A percentile compares a stretch with the other conserved stretches of the same genome.
Evolutionary conservation across 2,113 vertebrate genomes (phyloP).

Genomic region (Hirundichthys speculiger): DNA sequence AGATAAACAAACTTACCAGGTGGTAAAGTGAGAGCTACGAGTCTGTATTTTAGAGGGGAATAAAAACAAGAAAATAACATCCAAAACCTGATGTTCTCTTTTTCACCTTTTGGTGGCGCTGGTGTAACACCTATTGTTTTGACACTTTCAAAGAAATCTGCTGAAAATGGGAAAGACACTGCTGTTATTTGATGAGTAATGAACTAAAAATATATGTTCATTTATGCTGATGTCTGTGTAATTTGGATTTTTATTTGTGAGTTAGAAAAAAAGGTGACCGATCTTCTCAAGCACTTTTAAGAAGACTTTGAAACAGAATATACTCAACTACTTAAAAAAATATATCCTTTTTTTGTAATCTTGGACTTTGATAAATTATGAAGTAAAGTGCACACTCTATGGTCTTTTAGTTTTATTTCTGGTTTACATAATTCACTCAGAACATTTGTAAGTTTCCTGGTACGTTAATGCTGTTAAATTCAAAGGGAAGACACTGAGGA

Average conservation of each 20-base stretch:
- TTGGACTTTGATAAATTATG: slow-evolving; percentile 65
- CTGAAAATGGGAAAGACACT: slow-evolving; percentile 32
- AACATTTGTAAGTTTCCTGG: slow-evolving; percentile 69
- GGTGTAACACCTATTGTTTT: slow-evolving; percentile 57
- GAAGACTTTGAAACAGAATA: slow-evolving; percentile 43
- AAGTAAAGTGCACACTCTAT: slow-evolving; percentile 55
- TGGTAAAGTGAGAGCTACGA: slow-evolving; percentile 55
- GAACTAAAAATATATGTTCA: slow-evolving; percentile 39
- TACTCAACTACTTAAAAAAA: slow-evolving; percentile 49
- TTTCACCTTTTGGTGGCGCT: slow-evolving; percentile 80
- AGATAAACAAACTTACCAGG: slow-evolving; percentile 61
- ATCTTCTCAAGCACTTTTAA: slow-evolving; percentile 55
- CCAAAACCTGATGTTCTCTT: slow-evolving; percentile 34
- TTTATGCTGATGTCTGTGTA: slow-evolving; percentile 27
- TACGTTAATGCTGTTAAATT: slow-evolving; percentile 66
- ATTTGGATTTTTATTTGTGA: slow-evolving; percentile 47
- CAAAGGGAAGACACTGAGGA: slow-evolving; percentile 63
- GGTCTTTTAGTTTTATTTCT: slow-evolving; percentile 65
- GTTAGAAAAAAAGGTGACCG: slow-evolving; percentile 52
- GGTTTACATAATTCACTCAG: slow-evolving; percentile 71
- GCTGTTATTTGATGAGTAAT: slow-evolving; percentile 71
- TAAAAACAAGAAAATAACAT: background rate
- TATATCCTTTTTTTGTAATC: slow-evolving; percentile 59
- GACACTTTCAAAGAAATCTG: slow-evolving; percentile 6
- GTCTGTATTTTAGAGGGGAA: slow-evolving; percentile 29